Evolutionary conservation across 1,140 invertebrate genomes (phyloP), one percentile per base, ranked within the genome.

Genomic region (Caenorhabditis brenneri): DNA sequence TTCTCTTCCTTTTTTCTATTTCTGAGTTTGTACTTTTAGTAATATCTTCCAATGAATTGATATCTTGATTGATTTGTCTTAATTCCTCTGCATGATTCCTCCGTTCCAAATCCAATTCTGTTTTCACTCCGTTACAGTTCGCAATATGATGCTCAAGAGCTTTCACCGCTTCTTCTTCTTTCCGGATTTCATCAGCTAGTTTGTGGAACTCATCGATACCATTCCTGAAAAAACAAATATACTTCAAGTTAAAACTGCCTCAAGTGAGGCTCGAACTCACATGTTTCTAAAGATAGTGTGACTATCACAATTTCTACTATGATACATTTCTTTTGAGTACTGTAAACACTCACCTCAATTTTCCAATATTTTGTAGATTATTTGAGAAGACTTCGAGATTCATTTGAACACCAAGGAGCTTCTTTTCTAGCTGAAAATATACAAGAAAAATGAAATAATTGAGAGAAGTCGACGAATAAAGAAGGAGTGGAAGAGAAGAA

Each of bases 41-140:
- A 12, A 87, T 82, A 51, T 87, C 86, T 29, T 87, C 86, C 69
- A 87, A 82, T 46, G 86, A 48, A 65, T 87, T 87, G 49, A 87
- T 87, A 53, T 87, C 86, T 83, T 87, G 86, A 85, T 87, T 87
- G 58, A 87, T 87, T 36, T 82, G 84, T 46, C 86, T 79, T 79
- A 87, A 58, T 53, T 87, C 86, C 42, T 87, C 86, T 1, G 86
- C 84, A 46, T 85, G 84, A 31, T 42, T 65, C 31, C 82, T 85
- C 39, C 84, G 81, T 80, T 85, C 84, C 24, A 46, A 12, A 22
- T 85, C 84, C 31, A 85, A 58, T n/a, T 84, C 83, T 15, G 22
- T 36, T 79, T 79, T 58, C n/a, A 84, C 24, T 33, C 78, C 78
- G 31, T 84, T 78, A 65, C 83, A 84, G 9, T 53, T 42, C 15